A percentile compares a stretch with the other conserved stretches of the same genome.
Conservation (phyloP, 92 coral and sea anemone species). For the Umimayanthus chanpuru region DNA sequence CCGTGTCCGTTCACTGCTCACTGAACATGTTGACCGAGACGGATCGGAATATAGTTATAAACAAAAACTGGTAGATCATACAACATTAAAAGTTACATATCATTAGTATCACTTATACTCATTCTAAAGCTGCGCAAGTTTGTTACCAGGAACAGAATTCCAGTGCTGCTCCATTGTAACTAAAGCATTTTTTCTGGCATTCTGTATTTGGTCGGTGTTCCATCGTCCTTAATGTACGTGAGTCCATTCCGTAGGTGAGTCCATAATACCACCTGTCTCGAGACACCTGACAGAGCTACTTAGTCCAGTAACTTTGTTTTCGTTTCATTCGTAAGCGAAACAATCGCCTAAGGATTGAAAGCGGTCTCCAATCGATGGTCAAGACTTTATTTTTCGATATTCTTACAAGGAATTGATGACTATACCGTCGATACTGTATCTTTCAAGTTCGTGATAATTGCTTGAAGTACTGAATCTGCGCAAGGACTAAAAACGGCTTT, state of each 20-base stretch:
- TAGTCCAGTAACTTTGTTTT: slow-evolving; percentile 42
- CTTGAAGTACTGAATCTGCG: not conserved
- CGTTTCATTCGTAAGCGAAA: slow-evolving; percentile 34
- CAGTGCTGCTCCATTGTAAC: too few species aligned
- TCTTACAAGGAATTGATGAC: not conserved
- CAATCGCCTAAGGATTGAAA: slow-evolving; percentile 7
- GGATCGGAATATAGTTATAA: too few species aligned
- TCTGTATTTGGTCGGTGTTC: not conserved
- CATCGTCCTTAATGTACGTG: not conserved
- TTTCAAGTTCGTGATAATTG: not conserved
- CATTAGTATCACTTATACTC: too few species aligned
- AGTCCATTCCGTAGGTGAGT: slow-evolving; percentile 31
- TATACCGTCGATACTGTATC: not conserved
- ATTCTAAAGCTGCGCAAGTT: too few species aligned
- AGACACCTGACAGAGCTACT: slow-evolving; percentile 37
- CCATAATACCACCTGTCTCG: slow-evolving; percentile 21
- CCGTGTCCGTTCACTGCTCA: too few species aligned
- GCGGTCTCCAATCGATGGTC: slow-evolving; percentile 20
- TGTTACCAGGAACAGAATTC: too few species aligned
- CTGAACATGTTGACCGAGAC: too few species aligned
- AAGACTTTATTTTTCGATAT: not conserved
- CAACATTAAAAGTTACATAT: too few species aligned
- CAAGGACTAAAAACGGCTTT: not conserved
- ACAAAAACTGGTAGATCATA: too few species aligned
- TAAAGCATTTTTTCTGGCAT: too few species aligned